Conservation (phyloP, 2,888 invertebrate genomes). For the Cosmia pyralina region DNA sequence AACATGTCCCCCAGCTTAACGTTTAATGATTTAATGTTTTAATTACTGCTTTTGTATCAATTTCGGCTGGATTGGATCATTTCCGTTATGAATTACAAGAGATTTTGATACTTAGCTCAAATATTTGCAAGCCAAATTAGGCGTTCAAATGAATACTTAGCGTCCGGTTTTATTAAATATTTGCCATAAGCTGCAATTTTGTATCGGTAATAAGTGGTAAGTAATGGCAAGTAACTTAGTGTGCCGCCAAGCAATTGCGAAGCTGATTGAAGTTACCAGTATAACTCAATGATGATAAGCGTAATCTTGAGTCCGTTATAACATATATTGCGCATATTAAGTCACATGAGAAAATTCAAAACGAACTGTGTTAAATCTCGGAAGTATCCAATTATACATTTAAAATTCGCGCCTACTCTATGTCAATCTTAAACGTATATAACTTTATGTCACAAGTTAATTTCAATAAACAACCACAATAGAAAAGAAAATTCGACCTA, state of each 20-base stretch:
- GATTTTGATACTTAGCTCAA: slow-evolving; percentile 19
- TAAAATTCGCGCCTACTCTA: too few relatives aligned
- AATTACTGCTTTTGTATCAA: slow-evolving; percentile 67
- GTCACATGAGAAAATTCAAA: slow-evolving; percentile 22
- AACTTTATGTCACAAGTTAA: too few relatives aligned
- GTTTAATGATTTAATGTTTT: slow-evolving; percentile 61
- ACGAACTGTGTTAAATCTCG: background rate
- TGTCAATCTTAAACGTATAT: too few relatives aligned
- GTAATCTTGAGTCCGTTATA: slow-evolving; percentile 38
- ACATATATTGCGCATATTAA: slow-evolving; percentile 42
- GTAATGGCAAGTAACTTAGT: slow-evolving; percentile 41
- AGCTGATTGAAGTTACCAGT: slow-evolving; percentile 43
- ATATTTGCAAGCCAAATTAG: slow-evolving; percentile 32
- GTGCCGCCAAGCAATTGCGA: slow-evolving; percentile 31
- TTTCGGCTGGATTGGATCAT: slow-evolving; percentile 58
- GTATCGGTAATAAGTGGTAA: slow-evolving; percentile 36
- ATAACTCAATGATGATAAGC: slow-evolving; percentile 41
- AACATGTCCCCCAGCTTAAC: slow-evolving; percentile 68
- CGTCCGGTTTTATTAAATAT: slow-evolving; percentile 35
- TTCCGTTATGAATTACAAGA: slow-evolving; percentile 58
- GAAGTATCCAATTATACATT: background rate
- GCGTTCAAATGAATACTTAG: slow-evolving; percentile 27
- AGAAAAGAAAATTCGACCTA: too few relatives aligned
- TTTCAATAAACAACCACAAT: too few relatives aligned
- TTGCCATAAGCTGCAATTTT: slow-evolving; percentile 37